Evolutionary conservation across 2,113 vertebrate genomes (phyloP).

Genomic region (Tenrec ecaudatus): DNA sequence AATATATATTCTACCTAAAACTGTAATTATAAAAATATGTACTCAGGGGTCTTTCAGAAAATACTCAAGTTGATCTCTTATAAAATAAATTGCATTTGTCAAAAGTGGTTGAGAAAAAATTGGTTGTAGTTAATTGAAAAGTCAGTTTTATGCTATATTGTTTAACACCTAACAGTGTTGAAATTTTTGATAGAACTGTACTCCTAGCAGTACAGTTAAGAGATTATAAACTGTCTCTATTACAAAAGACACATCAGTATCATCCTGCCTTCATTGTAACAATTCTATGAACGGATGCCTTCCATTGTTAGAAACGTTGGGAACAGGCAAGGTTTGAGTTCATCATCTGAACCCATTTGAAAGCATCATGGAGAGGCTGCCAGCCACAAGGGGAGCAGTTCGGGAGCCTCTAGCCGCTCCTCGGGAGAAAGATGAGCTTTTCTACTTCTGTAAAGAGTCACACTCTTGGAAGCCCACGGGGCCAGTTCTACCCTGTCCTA

Average conservation of each 20-base stretch:
- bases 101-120: slow-evolving; percentile 52
- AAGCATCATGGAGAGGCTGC: not conserved
- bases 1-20: slow-evolving; percentile 39
- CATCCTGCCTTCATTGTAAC: not conserved
- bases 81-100: slow-evolving; percentile 50
- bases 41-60: slow-evolving; percentile 44
- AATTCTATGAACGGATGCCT: slow-evolving; percentile 34
- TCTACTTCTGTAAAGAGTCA: too few relatives aligned
- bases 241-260: not conserved
- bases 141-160: not conserved
- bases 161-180: not conserved
- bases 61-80: slow-evolving; percentile 38
- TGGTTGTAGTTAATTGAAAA: slow-evolving; percentile 16
- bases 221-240: slow-evolving; percentile 31
- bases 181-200: slow-evolving; percentile 2
- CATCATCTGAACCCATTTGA: slow-evolving; percentile 11
- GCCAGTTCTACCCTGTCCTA: too few relatives aligned
- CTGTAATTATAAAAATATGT: not conserved
- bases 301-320: slow-evolving; percentile 30
- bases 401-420: too few relatives aligned
- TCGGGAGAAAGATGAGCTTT: too few relatives aligned
- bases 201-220: not conserved
- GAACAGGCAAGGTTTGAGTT: slow-evolving; percentile 7
- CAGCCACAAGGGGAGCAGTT: too few relatives aligned
- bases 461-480: too few relatives aligned